Evolutionary conservation across 1,140 invertebrate genomes (phyloP).

Genomic region (Vanessa tameamea): DNA sequence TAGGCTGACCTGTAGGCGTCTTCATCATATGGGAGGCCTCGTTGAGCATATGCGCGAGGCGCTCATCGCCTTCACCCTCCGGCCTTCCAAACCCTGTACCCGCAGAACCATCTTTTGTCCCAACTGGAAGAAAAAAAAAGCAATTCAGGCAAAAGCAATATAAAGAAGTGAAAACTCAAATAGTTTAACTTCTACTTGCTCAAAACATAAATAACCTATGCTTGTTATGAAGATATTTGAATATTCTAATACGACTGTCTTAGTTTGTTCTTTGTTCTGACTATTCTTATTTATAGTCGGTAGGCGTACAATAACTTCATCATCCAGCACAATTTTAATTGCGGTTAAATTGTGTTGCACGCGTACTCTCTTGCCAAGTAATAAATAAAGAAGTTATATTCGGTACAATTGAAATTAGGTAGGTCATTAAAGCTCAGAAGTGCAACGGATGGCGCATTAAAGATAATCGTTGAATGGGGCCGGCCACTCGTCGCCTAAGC

Average conservation of each 20-base stretch:
- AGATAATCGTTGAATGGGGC: conserved; percentile 72
- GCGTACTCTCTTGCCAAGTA: conserved; percentile 62
- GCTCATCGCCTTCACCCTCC: conserved; percentile 93
- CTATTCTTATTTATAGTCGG: conserved; percentile 28
- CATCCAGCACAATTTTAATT: conserved; percentile 64
- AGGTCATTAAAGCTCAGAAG: conserved; percentile 66
- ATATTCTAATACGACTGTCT: not conserved
- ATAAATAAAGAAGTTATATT: conserved; percentile 77
- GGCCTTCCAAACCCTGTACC: conserved; percentile 85
- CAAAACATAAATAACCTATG: not conserved
- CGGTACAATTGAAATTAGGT: conserved; percentile 78
- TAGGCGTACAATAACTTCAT: conserved; percentile 36
- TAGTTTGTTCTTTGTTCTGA: conserved; percentile 26
- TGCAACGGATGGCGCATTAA: conserved; percentile 61
- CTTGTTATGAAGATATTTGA: not conserved
- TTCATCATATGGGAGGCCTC: conserved; percentile 91
- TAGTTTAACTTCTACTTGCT: too few species aligned
- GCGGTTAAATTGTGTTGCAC: conserved; percentile 63
- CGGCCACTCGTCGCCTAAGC: conserved; percentile 69
- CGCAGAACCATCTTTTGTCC: conserved; percentile 88
- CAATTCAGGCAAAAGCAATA: not conserved
- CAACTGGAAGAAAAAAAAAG: conserved; percentile 81
- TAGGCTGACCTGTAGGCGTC: conserved; percentile 66
- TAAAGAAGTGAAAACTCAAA: not conserved
- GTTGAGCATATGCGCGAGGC: conserved; percentile 95